Evolutionary conservation across 2,888 invertebrate species (phyloP), one percentile per base, ranked within the genome.

Genomic region (Lepetodrilus schrolli): DNA sequence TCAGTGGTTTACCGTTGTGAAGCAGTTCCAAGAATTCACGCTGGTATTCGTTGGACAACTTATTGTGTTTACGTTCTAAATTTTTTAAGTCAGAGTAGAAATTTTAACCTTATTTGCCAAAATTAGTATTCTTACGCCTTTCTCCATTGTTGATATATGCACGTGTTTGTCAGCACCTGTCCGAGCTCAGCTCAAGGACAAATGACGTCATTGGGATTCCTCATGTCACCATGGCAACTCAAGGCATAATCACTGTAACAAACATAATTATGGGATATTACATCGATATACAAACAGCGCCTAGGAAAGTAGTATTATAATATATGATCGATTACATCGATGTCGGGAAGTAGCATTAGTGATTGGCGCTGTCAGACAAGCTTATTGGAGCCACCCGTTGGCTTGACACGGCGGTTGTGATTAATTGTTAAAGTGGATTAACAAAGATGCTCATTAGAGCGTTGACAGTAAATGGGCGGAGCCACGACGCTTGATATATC

Each of bases 161-260:
- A 58, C 58, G 30, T 58, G 30, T 58, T 58, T 30, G 58, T 58
- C n/a, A 58, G 58, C 58, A 58, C 58, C 13, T 58, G 58, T 58
- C 58, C 58, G 30, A 23, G 30, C 26, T 21, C 26, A 34, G 34
- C 10, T 30, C 26, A 17, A 26, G 58, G 58, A 58, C 58, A 58
- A 58, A 58, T 48, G 58, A 58, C 58, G 58, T 58, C 58, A 58
- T 34, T 26, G 58, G 17, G 58, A 58, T 26, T 58, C 17, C 58
- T 30, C 58, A 58, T 58, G 34, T 58, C 58, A 58, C 58, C 58
- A 58, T 58, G 58, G 58, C 58, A 58, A 58, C 58, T 58, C 58
- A 58, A 30, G 58, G 34, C 58, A 34, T 58, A 58, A 30, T 58
- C 58, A 58, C 58, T 30, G 58, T 30, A 58, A 26, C 58, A 58